Evolutionary conservation across 1,140 invertebrate species (phyloP), one percentile per base, ranked within the genome.

Genomic region (Anagrus nilaparvatae): DNA sequence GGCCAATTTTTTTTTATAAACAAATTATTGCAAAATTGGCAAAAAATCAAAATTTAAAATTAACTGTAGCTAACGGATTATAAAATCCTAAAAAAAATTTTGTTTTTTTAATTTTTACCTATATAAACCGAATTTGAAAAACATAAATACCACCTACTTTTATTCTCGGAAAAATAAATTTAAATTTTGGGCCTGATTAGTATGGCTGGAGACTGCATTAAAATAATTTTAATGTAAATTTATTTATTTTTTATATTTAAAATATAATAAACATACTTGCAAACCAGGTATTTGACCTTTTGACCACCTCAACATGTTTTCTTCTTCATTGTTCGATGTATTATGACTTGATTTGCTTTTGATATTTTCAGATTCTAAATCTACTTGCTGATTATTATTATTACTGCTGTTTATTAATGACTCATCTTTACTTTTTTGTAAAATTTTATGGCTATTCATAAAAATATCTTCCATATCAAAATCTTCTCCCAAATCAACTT

Each of bases 401-500:
- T n/a, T n/a, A n/a, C 42, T 14, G 3, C 14, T n/a, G n/a, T n/a
- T n/a, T n/a, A 16, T 24, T 24, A 5, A 8, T 36, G 7, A 14
- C 10, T 8, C 3, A 36, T 12, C 14, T 36, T 9, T 3, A 16
- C 2, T 5, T 36, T 23, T 14, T n/a, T 4, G 14, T 24, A 36
- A 3, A 36, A 36, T 3, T 20, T 16, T 8, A 24, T 23, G 5
- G 10, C n/a, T n/a, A n/a, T n/a, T n/a, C n/a, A n/a, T n/a, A 20
- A 41, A 28, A 30, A 54, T 51, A 34, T 52, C 40, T 33, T 53
- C 30, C 20, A 39, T 44, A 21, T 50, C 46, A 44, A 66, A 65
- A 56, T 61, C 62, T 35, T 62, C 55, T 9, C 62, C 62, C 10
- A 66, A 44, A 51, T 67, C 52, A 36, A 65, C 59, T 19, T 48